phyloP scores from a whole-genome alignment of 1,140 invertebrate genomes.

The Ylistrum balloti region DNA sequence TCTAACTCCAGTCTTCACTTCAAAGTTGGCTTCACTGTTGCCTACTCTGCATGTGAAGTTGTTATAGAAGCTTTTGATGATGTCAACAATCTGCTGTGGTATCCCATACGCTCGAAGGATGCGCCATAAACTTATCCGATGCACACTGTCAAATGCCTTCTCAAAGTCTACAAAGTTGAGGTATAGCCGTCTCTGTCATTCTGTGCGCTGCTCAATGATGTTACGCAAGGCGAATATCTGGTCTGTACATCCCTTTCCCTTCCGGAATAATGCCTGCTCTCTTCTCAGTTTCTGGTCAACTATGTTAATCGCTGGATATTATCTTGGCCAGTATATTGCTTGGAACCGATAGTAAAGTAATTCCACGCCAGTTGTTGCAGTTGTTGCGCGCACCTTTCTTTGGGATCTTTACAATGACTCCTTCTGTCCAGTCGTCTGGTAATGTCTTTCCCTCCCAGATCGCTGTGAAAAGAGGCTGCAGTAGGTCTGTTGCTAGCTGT shows the following conservation, averaged over 20 bases:
- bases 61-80: conserved; percentile 54
- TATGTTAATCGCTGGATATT: conserved; percentile 55
- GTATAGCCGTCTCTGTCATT: conserved; percentile 65
- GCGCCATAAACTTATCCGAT: conserved; percentile 61
- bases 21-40: conserved; percentile 13
- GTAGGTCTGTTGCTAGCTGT: too few species aligned
- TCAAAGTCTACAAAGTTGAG: conserved; percentile 70
- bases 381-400: too few species aligned
- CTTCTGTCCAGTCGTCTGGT: too few species aligned
- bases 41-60: conserved; percentile 46
- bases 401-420: too few species aligned
- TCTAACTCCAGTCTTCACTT: neutral
- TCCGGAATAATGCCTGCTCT: conserved; percentile 53
- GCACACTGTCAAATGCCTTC: conserved; percentile 73
- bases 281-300: conserved; percentile 48
- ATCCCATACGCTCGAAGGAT: conserved; percentile 55
- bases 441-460: too few species aligned
- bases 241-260: conserved; percentile 58
- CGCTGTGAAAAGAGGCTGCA: too few species aligned
- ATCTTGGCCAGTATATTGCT: conserved; percentile 59
- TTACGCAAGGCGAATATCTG: conserved; percentile 54
- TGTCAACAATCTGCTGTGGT: conserved; percentile 53
- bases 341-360: conserved; percentile 47
- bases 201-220: conserved; percentile 66
- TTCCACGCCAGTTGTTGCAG: too few species aligned